A percentile compares a stretch with the other conserved stretches of the same genome.
Conservation (phyloP, 2,888 invertebrate genomes). For the Tipula confusa region DNA sequence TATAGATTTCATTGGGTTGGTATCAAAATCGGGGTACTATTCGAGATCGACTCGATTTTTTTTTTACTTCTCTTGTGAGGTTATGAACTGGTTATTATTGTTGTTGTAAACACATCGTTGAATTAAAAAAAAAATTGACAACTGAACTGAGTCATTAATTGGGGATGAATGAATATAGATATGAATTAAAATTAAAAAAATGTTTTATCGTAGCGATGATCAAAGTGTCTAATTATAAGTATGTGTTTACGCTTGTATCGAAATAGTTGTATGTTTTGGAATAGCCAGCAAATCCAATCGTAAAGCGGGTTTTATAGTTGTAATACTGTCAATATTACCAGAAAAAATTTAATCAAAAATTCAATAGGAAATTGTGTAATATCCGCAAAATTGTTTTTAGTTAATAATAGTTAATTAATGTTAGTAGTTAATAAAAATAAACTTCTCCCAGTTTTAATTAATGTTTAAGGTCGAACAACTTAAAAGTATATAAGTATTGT, state of each 20-base stretch:
- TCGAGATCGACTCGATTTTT: constrained; percentile 28
- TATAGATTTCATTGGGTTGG: not conserved
- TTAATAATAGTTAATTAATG: not conserved
- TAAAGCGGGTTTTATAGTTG: too few species aligned
- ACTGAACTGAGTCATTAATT: not conserved
- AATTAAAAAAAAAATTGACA: not conserved
- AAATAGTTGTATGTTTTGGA: too few species aligned
- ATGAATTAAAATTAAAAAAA: not conserved
- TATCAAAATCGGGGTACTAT: constrained; percentile 33
- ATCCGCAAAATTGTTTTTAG: not conserved
- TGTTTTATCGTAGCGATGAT: too few species aligned
- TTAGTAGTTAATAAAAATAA: not conserved
- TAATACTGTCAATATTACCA: too few species aligned
- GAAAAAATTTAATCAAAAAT: too few species aligned
- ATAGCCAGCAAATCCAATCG: too few species aligned
- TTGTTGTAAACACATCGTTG: constrained; percentile 4
- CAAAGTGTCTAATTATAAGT: too few species aligned
- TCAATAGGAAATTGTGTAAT: not conserved
- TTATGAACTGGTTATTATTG: constrained; percentile 15
- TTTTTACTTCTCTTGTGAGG: not conserved
- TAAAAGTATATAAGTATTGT: too few species aligned
- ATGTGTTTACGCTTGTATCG: too few species aligned
- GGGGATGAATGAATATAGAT: not conserved
- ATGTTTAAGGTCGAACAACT: too few species aligned
- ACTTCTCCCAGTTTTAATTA: not conserved